Percentiles rank a stretch among this genome's conserved stretches.
These are phyloP conservation scores for Galeopsomyia nigrocyanea DNA, from an alignment of 2,888 invertebrate species.

Conservation along the genomic window DNA sequence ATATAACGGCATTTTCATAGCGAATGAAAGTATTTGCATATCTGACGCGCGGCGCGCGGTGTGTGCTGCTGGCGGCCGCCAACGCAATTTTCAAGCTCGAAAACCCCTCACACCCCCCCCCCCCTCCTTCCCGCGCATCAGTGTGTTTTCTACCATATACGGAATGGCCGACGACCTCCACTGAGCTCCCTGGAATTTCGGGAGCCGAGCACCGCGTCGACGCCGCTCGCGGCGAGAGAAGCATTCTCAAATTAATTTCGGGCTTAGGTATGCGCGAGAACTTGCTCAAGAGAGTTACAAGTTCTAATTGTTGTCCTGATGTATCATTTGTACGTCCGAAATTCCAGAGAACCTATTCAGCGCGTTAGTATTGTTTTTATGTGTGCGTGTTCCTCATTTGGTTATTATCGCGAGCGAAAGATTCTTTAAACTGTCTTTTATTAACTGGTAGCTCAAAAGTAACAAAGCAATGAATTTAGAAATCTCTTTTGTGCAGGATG, in stretches of 20 bases:
- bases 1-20: slow-evolving; percentile 10
- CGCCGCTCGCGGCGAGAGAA: slow-evolving; percentile 5
- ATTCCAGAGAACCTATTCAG: slow-evolving; percentile 6
- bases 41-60: slow-evolving; percentile 32
- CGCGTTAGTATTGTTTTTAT: not conserved
- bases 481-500: not conserved
- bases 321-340: slow-evolving; percentile 36
- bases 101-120: not conserved
- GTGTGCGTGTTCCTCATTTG: too few species aligned
- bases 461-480: not conserved
- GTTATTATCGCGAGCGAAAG: too few species aligned
- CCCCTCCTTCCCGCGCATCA: too few species aligned
- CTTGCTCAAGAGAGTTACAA: slow-evolving; percentile 35
- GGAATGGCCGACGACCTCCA: not conserved
- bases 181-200: slow-evolving; percentile 27
- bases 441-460: too few species aligned
- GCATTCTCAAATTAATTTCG: slow-evolving; percentile 41
- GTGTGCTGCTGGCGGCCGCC: not conserved
- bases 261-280: slow-evolving; percentile 34
- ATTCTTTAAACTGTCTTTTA: too few species aligned
- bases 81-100: slow-evolving; percentile 41
- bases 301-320: slow-evolving; percentile 42
- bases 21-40: slow-evolving; percentile 43
- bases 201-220: slow-evolving; percentile 2
- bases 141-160: slow-evolving; percentile 33